phyloP scores from a whole-genome alignment of 1,140 invertebrate species.

The Bursaphelenchus mucronatus region DNA sequence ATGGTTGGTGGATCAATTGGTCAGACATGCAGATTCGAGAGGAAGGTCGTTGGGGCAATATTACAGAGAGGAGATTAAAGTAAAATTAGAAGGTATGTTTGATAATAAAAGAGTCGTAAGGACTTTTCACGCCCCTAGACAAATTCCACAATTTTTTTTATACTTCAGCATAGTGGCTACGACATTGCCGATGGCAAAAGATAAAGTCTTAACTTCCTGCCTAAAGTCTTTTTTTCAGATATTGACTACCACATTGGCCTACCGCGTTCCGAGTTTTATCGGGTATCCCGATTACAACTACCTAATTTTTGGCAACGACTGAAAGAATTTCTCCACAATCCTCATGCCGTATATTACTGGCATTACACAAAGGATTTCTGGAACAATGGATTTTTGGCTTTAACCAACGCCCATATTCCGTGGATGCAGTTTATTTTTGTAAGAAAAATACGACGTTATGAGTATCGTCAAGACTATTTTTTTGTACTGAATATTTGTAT shows the following conservation, averaged over 20 bases:
- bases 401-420: constrained; percentile 37
- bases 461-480: too few species aligned
- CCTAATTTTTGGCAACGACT: constrained; percentile 35
- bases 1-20: constrained; percentile 52
- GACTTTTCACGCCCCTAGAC: too few species aligned
- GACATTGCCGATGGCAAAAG: too few species aligned
- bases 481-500: too few species aligned
- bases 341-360: constrained; percentile 36
- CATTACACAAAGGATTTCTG: constrained; percentile 26
- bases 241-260: constrained; percentile 31
- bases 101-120: too few species aligned
- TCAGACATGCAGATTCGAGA: constrained; percentile 40
- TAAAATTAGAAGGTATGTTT: constrained; percentile 1
- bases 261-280: constrained; percentile 33
- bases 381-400: constrained; percentile 28
- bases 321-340: constrained; percentile 33
- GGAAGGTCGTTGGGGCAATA: constrained; percentile 48
- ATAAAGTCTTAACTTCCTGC: too few species aligned
- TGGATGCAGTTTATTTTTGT: constrained; percentile 45
- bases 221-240: too few species aligned
- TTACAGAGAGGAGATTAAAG: constrained; percentile 45
- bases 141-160: too few species aligned
- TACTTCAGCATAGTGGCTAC: too few species aligned
- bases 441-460: neutral
- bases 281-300: constrained; percentile 41